Evolutionary conservation across 2,888 invertebrate genomes (phyloP).

Genomic region (Globia sparganii): DNA sequence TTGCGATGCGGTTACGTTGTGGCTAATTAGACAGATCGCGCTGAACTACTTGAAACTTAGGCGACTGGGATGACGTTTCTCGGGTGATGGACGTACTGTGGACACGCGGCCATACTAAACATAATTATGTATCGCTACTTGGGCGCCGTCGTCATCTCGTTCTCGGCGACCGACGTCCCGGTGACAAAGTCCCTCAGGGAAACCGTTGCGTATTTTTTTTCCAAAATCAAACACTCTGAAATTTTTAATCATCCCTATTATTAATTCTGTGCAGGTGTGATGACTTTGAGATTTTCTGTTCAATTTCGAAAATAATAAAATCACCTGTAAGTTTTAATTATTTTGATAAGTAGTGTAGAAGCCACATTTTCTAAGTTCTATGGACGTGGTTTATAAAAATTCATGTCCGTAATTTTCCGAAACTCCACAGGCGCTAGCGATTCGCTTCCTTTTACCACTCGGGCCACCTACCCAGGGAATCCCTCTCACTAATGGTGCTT

Average conservation of each 20-base stretch:
- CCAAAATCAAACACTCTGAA: not conserved
- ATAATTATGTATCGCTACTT: not conserved
- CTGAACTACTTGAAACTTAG: not conserved
- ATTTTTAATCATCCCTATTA: too few species aligned
- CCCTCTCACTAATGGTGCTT: constrained; percentile 85
- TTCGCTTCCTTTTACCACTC: constrained; percentile 44
- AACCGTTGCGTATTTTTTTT: not conserved
- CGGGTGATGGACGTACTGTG: not conserved
- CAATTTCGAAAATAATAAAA: not conserved
- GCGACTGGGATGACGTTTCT: not conserved
- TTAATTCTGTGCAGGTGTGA: too few species aligned
- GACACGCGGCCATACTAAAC: not conserved
- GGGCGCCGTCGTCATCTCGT: not conserved
- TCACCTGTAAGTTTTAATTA: too few species aligned
- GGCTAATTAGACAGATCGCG: not conserved
- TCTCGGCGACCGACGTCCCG: not conserved
- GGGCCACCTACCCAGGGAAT: constrained; percentile 70
- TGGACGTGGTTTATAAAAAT: not conserved
- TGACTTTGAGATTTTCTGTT: not conserved
- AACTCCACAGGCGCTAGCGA: constrained; percentile 33
- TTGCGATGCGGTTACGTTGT: not conserved
- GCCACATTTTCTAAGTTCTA: not conserved
- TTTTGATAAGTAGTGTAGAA: not conserved
- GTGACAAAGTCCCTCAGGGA: not conserved
- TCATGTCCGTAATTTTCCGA: not conserved